A percentile compares a stretch with the other conserved stretches of the same genome.
Evolutionary conservation across 23 tunicate genomes (phyloP).

Genomic region (Halocynthia aurantium): DNA sequence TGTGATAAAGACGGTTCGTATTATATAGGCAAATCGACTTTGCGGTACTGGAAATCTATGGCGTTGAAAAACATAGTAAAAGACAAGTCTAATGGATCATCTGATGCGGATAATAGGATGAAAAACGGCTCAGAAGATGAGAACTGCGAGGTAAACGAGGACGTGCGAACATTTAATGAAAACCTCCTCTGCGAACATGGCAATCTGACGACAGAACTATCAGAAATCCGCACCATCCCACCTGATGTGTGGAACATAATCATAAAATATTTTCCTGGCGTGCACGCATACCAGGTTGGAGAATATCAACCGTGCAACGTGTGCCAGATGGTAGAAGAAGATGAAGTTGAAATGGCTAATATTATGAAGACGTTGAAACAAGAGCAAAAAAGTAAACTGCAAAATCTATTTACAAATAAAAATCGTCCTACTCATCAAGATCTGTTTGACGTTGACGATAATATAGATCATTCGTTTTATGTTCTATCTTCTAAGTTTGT

Average conservation of each 20-base stretch:
- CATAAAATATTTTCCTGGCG: constrained; percentile 51
- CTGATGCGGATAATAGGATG: not conserved
- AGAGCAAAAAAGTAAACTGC: constrained; percentile 39
- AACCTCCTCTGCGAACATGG: constrained; percentile 60
- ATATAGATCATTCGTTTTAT: not conserved
- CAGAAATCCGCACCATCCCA: constrained; percentile 34
- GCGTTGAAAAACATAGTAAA: constrained; percentile 14
- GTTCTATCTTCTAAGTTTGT: constrained; percentile 32
- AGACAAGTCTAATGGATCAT: not conserved
- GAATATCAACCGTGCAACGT: constrained; percentile 17
- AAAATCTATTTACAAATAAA: constrained; percentile 42
- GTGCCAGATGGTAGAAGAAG: constrained; percentile 21
- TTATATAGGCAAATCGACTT: constrained; percentile 55
- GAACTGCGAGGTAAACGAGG: constrained; percentile 16
- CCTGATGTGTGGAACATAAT: constrained; percentile 41
- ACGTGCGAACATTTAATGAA: constrained; percentile 35
- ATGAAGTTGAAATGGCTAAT: constrained; percentile 12
- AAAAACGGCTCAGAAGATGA: constrained; percentile 8
- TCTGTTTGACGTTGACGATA: not conserved
- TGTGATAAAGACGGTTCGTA: not conserved
- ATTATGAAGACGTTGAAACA: constrained; percentile 15
- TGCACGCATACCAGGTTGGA: constrained; percentile 3
- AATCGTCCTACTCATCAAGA: constrained; percentile 36
- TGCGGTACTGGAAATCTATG: constrained; percentile 58
- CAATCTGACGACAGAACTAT: constrained; percentile 18